Base-by-base conservation (phyloP, 1,140 invertebrate genomes). In the Pachyrhynchus sulphureomaculatus region DNA sequence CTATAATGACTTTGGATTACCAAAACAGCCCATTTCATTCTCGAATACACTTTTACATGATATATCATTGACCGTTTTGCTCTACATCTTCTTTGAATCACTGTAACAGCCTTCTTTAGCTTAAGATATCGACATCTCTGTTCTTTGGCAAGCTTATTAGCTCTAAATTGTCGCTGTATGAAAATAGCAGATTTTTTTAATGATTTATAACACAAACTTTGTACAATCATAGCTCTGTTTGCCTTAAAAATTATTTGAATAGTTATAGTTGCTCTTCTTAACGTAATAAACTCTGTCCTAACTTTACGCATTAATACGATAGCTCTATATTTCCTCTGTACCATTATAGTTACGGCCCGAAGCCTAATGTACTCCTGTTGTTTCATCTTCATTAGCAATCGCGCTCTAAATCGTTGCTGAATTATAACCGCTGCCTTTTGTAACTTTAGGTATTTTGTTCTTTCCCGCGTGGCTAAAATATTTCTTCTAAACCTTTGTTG, bases 281-380 rank as follows among this genome's bases (percentile, higher is more conserved):
- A 24, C 15, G 44, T 58, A 18, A 75, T 21, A 66, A 73, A 82
- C 13, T 69, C 10, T 15, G 48, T 26, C 29, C 74, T 72, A 17
- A 66, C 62, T 39, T 58, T 57, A 72, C 73, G 72, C 68, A 69
- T 70, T 53, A 67, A 6, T 62, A 69, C 12, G 33, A 70, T 64
- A 17, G 77, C 76, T 67, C 72, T 74, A 70, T 77, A 83, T 63
- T 75, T 76, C 2, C 21, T 66, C 62, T 71, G 71, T 5, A 73
- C 49, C 4, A 62, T 9, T n/a, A 72, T 44, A 34, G 56, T 67
- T 18, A 62, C 26, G 9, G 42, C 29, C 53, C 45, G 62, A 1
- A 64, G 8, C 39, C 58, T 66, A 4, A 71, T 67, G 24, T 52
- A 68, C 3, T 57, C 9, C 10, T 33, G 18, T 56, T 64, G 77